These are phyloP conservation scores for Oreochromis grahami DNA, from an alignment of 2,797 vertebrate genomes.

Conservation along the genomic window DNA sequence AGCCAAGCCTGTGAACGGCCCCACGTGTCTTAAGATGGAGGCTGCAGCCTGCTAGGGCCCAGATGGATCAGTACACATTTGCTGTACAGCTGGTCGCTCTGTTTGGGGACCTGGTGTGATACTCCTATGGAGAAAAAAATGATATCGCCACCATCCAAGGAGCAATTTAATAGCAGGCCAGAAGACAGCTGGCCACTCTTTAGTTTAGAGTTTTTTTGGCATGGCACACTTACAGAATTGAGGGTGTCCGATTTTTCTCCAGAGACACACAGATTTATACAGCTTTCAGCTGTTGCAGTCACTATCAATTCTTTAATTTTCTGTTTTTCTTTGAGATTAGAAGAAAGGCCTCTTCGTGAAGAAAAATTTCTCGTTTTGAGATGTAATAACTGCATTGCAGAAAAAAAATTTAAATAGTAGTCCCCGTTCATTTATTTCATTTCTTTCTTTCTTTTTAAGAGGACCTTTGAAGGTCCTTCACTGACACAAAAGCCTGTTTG, in stretches of 20 bases:
- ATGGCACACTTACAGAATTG: conserved; percentile 79
- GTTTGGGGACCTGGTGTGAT: conserved; percentile 94
- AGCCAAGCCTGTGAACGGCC: conserved; percentile 79
- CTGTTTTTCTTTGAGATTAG: conserved; percentile 51
- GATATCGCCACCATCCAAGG: conserved; percentile 81
- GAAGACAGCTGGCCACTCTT: conserved; percentile 84
- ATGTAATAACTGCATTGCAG: background rate
- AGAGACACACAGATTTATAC: conserved; percentile 77
- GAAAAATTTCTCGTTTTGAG: conserved; percentile 11
- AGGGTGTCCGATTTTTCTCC: conserved; percentile 80
- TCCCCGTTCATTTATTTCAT: background rate
- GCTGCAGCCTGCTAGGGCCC: conserved; percentile 87
- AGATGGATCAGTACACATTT: conserved; percentile 92
- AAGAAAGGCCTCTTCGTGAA: conserved; percentile 24
- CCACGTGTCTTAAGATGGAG: conserved; percentile 89
- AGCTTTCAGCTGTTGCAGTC: conserved; percentile 76
- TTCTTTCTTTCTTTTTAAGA: conserved; percentile 14
- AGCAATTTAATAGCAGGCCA: conserved; percentile 84
- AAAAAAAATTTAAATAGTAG: conserved; percentile 22
- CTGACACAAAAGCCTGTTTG: conserved; percentile 76
- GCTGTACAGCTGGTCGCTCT: conserved; percentile 96
- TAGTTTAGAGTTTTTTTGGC: conserved; percentile 84
- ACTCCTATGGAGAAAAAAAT: conserved; percentile 91
- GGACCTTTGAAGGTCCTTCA: conserved; percentile 76
- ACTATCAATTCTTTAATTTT: conserved; percentile 69